Base-by-base conservation (phyloP, 2,888 invertebrate genomes). In the Campoplex capitator region DNA sequence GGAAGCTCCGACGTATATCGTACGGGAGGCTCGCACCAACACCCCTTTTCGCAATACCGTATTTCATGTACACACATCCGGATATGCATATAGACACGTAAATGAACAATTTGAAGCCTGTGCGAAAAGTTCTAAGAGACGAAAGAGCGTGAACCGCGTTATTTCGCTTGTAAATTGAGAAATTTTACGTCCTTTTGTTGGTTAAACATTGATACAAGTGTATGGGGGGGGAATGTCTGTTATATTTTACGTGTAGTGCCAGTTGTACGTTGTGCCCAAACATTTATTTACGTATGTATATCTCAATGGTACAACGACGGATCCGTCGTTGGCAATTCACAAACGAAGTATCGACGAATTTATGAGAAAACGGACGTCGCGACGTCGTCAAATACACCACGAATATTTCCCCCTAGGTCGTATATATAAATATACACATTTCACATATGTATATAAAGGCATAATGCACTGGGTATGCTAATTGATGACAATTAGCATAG, bases 401-500 rank as follows among this genome's bases (percentile, higher is more conserved):
- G 65, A 88, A 78, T 88, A 16, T 87, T 88, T 86, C 86, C 88
- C 84, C 88, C 84, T 7, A 23, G 23, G 23, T 23, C 7, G 75
- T 70, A 51, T 56, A 73, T 48, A 76, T 13, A 45, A 45, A 45
- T 45, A 45, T 45, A 45, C 11, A 13, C 45, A 45, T 45, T 45
- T 11, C 45, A 13, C 45, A 45, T 2, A 45, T 45, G 11, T 45
- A 45, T 68, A 28, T 67, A 78, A 4, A 16, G 62, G 35, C 89
- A 90, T 91, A 91, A 91, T 90, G 91, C 89, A 91, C 89, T 87
- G 88, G 90, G 91, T 94, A 94, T 94, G 94, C 93, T 94, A 94
- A 94, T 94, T 93, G 92, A 82, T 75, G 84, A 84, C 91, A 93
- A 94, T 94, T 93, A 94, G 93, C 94, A 94, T 94, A 93, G 92